Evolutionary conservation across 37 sponge, comb jelly and placozoan genomes (phyloP), one percentile per base, ranked within the genome.

Genomic region (Chondrilla cf. caribensis): DNA sequence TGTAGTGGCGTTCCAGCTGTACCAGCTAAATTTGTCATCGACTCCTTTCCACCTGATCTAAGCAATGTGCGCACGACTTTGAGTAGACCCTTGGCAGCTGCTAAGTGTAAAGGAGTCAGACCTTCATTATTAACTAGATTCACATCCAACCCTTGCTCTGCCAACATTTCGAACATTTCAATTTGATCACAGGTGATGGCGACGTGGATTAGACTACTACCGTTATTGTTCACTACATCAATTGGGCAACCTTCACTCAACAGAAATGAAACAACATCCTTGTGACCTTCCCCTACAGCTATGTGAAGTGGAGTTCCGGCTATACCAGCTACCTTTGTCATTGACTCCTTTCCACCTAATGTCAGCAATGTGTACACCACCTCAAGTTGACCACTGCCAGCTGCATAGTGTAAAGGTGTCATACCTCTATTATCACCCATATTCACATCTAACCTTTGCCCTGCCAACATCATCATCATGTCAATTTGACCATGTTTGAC

Each of bases 1-100:
- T 73, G 43, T 39, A 73, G 76, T 40, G 76, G 76, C 38, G 44
- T 73, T 1, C 43, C 76, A 40, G 51, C 51, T 14, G 38, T 8
- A 38, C 44, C 76, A 73, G 44, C 44, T 2, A 43, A 3, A 19
- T 9, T 37, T 38, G 7, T 7, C 64, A 62, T 29, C 11, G 51
- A 47, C 9, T 6, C 51, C 6, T 15, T 15, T 29, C 29, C 64
- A 19, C 64, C 64, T 15, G 15, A 62, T 6, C 22, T 6, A 15
- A 62, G 64, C 6, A 62, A 28, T 4, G 7, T 28, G 15, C 25
- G 25, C 6, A 28, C 64, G 29, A n/a, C 8, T 29, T 62, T 15
- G 6, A 28, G 6, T 62, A 19, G 6, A 62, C 64, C 64, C 6
- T 6, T n/a, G 6, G 6, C 6, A 29, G 64, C 25, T 19, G 64